Conservation (phyloP, 53 echinoderm and acorn worm genomes). For the Mesocentrotus franciscanus region DNA sequence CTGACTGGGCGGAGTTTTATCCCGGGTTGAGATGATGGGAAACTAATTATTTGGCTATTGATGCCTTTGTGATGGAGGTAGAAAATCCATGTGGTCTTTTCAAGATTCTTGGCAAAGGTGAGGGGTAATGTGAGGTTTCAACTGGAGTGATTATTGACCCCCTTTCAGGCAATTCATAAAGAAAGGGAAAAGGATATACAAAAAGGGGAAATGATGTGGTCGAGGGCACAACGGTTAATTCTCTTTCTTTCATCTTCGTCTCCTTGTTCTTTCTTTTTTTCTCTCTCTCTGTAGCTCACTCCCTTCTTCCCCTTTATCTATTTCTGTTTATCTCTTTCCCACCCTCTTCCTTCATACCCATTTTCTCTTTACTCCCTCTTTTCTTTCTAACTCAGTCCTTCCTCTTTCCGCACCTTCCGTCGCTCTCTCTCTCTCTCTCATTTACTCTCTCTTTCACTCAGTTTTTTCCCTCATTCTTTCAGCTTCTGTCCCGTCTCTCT, state of each 20-base stretch:
- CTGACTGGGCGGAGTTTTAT: constrained; percentile 70
- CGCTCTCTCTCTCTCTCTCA: neutral
- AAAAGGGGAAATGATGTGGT: constrained; percentile 50
- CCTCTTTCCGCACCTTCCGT: neutral
- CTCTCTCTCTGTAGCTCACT: neutral
- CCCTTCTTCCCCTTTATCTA: neutral
- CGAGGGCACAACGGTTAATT: constrained; percentile 50
- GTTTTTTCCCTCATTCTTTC: neutral
- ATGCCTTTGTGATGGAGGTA: constrained; percentile 53
- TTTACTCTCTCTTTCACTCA: no score
- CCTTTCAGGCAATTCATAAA: constrained; percentile 40
- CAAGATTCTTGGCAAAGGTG: constrained; percentile 25
- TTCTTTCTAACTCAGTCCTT: neutral
- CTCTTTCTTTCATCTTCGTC: neutral
- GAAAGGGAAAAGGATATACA: neutral
- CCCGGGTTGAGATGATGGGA: constrained; percentile 63
- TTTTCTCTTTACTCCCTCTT: neutral
- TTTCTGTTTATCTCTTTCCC: neutral
- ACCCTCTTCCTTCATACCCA: no score
- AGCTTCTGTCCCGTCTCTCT: neutral
- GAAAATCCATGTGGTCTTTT: constrained; percentile 65
- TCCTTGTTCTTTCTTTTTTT: neutral
- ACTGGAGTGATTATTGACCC: constrained; percentile 62
- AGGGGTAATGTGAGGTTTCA: constrained; percentile 56
- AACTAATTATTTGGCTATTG: constrained; percentile 70